Base-by-base conservation (phyloP, 2,888 invertebrate genomes). In the Hydroisotoma schaefferi region DNA sequence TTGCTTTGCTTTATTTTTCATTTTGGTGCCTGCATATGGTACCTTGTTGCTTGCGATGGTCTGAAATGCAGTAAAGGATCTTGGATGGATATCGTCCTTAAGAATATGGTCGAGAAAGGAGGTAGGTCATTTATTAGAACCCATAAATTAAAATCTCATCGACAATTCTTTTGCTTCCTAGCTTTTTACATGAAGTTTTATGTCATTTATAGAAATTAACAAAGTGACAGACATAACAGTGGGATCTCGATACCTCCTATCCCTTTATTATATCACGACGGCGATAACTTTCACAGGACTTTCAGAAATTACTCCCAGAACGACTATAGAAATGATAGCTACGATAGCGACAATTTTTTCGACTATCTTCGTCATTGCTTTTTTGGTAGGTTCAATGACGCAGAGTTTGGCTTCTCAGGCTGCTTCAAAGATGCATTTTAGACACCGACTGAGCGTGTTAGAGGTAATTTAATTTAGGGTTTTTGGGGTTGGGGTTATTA, bases 21-120 rank as follows among this genome's bases (percentile, higher is more conserved):
- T 43, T 71, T 69, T 47, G 66, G 69, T 57, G 69, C 71, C 15
- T 71, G 71, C 59, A 59, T 63, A 1, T 71, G 69, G 68, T 71
- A 71, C 43, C 47, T 71, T 4, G 59, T 65, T 15, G 66, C 71
- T 15, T 71, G 71, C 40, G 59, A 61, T 10, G 67, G 62, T 27
- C 28, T 33, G 5, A 6, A 15, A 8, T 68, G 67, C 26, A 49
- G 49, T 10, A 51, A 25, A 15, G 57, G 61, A 1, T 63, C 65
- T 2, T 68, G 67, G 67, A 62, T 67, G 57, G 33, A 55, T 25
- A 47, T 59, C 25, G 46, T 57, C 4, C 15, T 64, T 10, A 47
- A 52, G 28, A 26, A 57, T 8, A 37, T 60, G 47, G 25, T 28
- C 27, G 25, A 28, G n/a, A 5, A 28, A 4, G 29, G 25, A 22